Conservation (phyloP, 1,140 invertebrate genomes). For the Penaeus japonicus region DNA sequence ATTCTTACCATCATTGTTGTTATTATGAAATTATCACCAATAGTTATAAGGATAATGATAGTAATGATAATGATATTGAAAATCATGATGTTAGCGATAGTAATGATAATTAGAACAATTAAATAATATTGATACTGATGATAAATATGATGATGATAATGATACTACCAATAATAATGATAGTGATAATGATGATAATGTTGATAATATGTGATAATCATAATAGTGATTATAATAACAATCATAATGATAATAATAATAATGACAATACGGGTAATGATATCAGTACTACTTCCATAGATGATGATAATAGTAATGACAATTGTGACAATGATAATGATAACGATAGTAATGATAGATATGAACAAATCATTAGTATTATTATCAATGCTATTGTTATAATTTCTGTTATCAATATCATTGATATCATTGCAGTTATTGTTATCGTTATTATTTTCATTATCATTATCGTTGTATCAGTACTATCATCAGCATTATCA, state of each 20-base stretch:
- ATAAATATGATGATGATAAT: too few relatives aligned
- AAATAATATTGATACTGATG: too few relatives aligned
- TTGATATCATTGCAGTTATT: too few relatives aligned
- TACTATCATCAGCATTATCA: too few relatives aligned
- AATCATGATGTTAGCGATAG: background rate
- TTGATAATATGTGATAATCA: background rate
- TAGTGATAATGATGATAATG: background rate
- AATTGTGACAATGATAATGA: background rate
- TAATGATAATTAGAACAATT: background rate
- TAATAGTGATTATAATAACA: too few relatives aligned
- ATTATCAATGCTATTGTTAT: conserved; percentile 2
- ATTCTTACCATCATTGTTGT: too few relatives aligned
- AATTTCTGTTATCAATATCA: too few relatives aligned
- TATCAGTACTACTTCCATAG: background rate
- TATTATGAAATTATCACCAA: too few relatives aligned
- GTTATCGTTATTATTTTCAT: too few relatives aligned
- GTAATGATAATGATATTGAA: background rate
- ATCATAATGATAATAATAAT: background rate
- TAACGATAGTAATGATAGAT: too few relatives aligned
- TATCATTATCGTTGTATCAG: too few relatives aligned
- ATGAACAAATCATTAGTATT: background rate
- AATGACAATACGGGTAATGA: background rate
- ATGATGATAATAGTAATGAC: background rate
- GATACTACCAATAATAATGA: too few relatives aligned
- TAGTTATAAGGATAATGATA: background rate